Evolutionary conservation across 2,888 invertebrate species (phyloP), one percentile per base, ranked within the genome.

Genomic region (Catocala fraxini): DNA sequence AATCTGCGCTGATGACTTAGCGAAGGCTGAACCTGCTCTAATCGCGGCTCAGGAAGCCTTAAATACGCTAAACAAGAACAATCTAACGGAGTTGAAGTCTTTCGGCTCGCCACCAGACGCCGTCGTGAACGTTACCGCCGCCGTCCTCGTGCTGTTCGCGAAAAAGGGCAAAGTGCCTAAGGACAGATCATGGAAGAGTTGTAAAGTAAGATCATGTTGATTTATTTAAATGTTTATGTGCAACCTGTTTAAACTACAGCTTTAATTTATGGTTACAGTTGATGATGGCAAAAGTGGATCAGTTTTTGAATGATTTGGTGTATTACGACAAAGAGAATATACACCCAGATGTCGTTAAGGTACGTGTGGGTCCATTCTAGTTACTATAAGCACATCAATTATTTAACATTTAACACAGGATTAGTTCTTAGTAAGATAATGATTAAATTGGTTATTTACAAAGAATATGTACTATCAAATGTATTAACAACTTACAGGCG

Each of bases 321-420:
- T 96, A 97, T 85, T 98, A 98, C 80, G 98, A 99, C 84, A 99
- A 99, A 84, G 98, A 99, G 86, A 98, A 98, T 84, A 98, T 99
- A 84, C 97, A 97, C 77, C 97, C 98, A 0, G 97, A 98, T 71
- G 95, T 98, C 53, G 96, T 98, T 4, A 98, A 98, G 92, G 98
- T 97, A 84, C 61, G 56, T 42, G 25, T 15, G 15, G 15, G 15
- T 15, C 15, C 15, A 15, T 15, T 15, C 15, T 15, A 15, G 15
- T 15, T 15, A 15, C 15, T 15, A 15, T 15, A 15, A 15, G 15
- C 15, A 15, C 2, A 15, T 15, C 15, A 15, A 15, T 15, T 15
- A 15, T 1, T 15, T 15, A 15, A 15, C 2, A 15, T 15, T 15
- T 15, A 15, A 15, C 15, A 15, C 15, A 15, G 15, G 15, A 15